Evolutionary conservation across 2,797 vertebrate species (phyloP).

Genomic region (Hozukius guyotensis): DNA sequence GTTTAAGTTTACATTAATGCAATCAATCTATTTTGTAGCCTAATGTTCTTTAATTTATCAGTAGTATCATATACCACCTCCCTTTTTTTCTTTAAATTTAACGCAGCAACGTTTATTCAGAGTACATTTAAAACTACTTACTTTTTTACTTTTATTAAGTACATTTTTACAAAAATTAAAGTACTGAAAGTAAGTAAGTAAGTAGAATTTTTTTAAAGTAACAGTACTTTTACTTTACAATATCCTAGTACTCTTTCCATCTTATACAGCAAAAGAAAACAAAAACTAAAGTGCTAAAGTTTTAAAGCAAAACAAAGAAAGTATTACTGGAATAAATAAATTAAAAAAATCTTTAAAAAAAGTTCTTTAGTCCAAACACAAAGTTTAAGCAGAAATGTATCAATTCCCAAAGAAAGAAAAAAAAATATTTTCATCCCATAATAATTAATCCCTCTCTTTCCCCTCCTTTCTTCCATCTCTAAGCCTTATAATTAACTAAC

Average conservation of each 20-base stretch:
- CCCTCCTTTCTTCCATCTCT: neutral
- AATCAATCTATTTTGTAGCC: neutral
- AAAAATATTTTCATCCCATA: neutral
- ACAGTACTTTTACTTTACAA: too few species aligned
- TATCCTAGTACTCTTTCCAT: too few species aligned
- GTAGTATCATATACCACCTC: neutral
- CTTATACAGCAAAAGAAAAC: neutral
- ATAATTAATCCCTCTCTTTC: neutral
- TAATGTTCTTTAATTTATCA: neutral
- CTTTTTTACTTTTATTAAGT: neutral
- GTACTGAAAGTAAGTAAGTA: too few species aligned
- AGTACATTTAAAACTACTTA: neutral
- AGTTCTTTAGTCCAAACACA: neutral
- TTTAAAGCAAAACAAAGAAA: neutral
- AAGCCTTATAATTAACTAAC: conserved; percentile 10
- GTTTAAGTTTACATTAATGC: neutral
- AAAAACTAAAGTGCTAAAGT: neutral
- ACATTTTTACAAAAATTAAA: too few species aligned
- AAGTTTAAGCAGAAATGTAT: neutral
- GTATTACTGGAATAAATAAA: neutral
- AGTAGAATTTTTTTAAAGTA: too few species aligned
- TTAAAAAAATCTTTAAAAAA: neutral
- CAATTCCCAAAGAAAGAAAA: neutral
- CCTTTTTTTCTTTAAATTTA: neutral
- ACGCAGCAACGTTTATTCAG: neutral